A percentile compares a stretch with the other conserved stretches of the same genome.
Conservation (phyloP, 2,888 invertebrate genomes). For the Ditylenchus weischeri region DNA sequence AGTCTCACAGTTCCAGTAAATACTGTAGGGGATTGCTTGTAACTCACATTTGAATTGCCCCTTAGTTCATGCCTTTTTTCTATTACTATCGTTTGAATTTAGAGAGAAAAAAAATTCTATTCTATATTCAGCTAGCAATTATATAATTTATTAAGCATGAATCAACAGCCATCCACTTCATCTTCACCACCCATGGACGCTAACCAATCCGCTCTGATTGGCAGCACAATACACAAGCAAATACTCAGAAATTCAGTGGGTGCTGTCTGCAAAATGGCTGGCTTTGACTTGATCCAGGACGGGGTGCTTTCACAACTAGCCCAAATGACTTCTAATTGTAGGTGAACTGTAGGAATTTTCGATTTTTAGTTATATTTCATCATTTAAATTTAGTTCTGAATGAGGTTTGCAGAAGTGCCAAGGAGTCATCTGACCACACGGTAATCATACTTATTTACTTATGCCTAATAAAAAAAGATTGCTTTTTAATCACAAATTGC, state of each 20-base stretch:
- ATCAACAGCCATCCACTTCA: constrained; percentile 5
- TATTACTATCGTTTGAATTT: not conserved
- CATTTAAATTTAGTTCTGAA: not conserved
- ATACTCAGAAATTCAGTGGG: constrained; percentile 11
- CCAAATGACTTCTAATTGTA: constrained; percentile 17
- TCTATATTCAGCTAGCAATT: no score
- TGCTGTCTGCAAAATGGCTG: constrained; percentile 17
- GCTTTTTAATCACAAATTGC: no score
- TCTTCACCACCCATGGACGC: not conserved
- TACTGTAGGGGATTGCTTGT: no score
- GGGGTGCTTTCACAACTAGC: constrained; percentile 3
- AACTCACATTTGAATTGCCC: not conserved
- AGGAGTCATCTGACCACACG: constrained; percentile 11
- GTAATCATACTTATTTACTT: no score
- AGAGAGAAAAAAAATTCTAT: no score
- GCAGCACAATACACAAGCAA: not conserved
- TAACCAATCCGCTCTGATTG: not conserved
- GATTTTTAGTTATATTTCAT: no score
- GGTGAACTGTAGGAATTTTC: not conserved
- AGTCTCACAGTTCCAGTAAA: no score
- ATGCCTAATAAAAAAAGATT: no score
- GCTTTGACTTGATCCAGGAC: constrained; percentile 10
- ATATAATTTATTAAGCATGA: no score
- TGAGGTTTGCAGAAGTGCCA: constrained; percentile 12
- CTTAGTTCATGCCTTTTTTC: not conserved